Evolutionary conservation across 2,113 vertebrate species (phyloP).

Genomic region (Amazona guildingii): DNA sequence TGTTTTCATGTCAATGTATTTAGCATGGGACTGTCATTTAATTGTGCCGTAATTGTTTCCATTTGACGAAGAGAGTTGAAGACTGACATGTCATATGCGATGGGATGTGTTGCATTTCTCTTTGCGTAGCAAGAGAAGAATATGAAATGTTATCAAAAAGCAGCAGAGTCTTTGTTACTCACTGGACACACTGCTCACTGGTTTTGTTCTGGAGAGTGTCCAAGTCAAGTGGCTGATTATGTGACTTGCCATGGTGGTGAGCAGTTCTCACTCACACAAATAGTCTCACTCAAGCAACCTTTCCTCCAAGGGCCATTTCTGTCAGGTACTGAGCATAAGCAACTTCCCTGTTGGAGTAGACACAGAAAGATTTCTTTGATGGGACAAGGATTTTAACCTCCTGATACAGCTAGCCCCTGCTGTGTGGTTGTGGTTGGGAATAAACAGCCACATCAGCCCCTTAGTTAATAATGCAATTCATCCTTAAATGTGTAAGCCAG

Average conservation of each 20-base stretch:
- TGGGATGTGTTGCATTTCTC: neutral
- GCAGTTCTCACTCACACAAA: neutral
- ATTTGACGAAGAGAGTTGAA: constrained; percentile 21
- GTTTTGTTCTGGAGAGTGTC: neutral
- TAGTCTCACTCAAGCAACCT: neutral
- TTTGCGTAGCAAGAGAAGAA: neutral
- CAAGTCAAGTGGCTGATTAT: neutral
- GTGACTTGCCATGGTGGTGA: neutral
- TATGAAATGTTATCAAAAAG: constrained; percentile 2
- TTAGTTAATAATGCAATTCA: neutral
- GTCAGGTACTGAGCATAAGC: neutral
- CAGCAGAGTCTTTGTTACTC: neutral
- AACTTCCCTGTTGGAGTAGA: neutral
- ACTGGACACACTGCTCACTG: neutral
- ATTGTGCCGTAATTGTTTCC: constrained; percentile 38
- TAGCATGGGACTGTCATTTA: constrained; percentile 17
- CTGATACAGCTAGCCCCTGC: neutral
- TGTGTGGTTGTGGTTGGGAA: neutral
- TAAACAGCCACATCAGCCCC: neutral
- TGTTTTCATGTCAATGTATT: constrained; percentile 16
- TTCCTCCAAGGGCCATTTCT: neutral
- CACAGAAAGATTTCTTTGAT: neutral
- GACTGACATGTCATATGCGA: neutral
- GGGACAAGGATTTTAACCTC: neutral
- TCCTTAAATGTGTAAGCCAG: neutral